A percentile compares a stretch with the other conserved stretches of the same genome.
Evolutionary conservation across 2,797 vertebrate species (phyloP).

Genomic region (Melanotaenia nigrans): DNA sequence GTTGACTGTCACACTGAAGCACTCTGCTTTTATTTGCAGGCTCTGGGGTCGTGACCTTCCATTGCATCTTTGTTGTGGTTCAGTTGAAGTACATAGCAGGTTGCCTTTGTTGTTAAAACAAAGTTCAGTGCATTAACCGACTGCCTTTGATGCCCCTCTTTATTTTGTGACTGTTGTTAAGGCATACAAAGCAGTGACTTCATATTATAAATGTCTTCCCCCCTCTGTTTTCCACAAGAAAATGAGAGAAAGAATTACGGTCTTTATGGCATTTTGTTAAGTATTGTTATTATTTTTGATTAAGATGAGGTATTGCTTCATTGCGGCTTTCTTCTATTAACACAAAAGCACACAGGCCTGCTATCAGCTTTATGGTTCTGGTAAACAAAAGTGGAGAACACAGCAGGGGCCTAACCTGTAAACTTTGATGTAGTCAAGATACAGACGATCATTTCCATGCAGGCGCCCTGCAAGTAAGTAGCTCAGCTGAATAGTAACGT

Average conservation of each 20-base stretch:
- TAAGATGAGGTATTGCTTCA: constrained; percentile 69
- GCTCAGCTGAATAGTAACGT: constrained; percentile 61
- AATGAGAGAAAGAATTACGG: constrained; percentile 69
- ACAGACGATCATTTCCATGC: constrained; percentile 67
- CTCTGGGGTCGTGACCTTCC: constrained; percentile 67
- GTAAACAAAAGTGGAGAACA: constrained; percentile 73
- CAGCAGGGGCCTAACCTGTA: constrained; percentile 64
- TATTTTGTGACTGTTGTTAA: constrained; percentile 63
- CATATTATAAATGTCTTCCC: constrained; percentile 79
- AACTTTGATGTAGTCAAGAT: constrained; percentile 72
- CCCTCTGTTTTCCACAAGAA: constrained; percentile 72
- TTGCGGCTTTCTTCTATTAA: constrained; percentile 72
- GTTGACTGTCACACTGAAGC: constrained; percentile 74
- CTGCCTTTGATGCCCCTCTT: constrained; percentile 79
- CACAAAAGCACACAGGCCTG: constrained; percentile 70
- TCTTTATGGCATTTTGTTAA: constrained; percentile 71
- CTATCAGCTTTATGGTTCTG: constrained; percentile 69
- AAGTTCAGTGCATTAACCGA: constrained; percentile 75
- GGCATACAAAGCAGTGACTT: constrained; percentile 76
- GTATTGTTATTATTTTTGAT: constrained; percentile 77
- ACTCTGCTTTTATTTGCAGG: constrained; percentile 74
- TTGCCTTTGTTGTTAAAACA: constrained; percentile 82
- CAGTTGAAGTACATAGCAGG: constrained; percentile 80
- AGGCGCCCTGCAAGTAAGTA: constrained; percentile 58
- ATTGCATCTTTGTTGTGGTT: constrained; percentile 82